Evolutionary conservation across 2,888 invertebrate species (phyloP).

Genomic region (Monochamus alternatus): DNA sequence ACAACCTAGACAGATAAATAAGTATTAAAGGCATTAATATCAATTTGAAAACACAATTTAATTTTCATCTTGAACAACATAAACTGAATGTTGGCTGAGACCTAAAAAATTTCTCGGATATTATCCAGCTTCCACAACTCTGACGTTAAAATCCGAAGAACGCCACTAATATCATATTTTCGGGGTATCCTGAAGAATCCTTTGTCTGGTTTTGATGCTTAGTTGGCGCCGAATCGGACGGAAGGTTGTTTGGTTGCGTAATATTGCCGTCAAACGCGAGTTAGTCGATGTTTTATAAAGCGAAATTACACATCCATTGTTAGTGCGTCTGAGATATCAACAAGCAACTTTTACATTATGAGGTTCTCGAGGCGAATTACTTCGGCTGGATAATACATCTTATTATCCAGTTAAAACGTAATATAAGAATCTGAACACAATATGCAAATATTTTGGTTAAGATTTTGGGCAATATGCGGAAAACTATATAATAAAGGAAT

Average conservation of each 20-base stretch:
- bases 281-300: slow-evolving; percentile 58
- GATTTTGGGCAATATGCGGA: not conserved
- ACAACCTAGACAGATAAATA: no score
- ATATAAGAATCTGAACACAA: not conserved
- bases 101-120: no score
- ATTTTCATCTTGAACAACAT: no score
- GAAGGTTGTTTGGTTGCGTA: slow-evolving; percentile 59
- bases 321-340: slow-evolving; percentile 51
- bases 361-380: slow-evolving; percentile 33
- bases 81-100: no score
- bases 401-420: not conserved
- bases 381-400: not conserved
- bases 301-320: slow-evolving; percentile 47
- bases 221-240: slow-evolving; percentile 58
- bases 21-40: no score
- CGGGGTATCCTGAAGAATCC: slow-evolving; percentile 47
- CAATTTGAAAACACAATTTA: no score
- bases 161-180: slow-evolving; percentile 21
- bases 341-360: slow-evolving; percentile 47
- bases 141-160: not conserved
- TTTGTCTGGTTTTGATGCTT: slow-evolving; percentile 59
- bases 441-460: not conserved
- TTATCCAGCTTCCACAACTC: not conserved
- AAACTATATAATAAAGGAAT: not conserved
- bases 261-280: slow-evolving; percentile 60